A percentile compares a stretch with the other conserved stretches of the same genome.
Evolutionary conservation across 2,888 invertebrate genomes (phyloP).

Genomic region (Ormyrus thymus): DNA sequence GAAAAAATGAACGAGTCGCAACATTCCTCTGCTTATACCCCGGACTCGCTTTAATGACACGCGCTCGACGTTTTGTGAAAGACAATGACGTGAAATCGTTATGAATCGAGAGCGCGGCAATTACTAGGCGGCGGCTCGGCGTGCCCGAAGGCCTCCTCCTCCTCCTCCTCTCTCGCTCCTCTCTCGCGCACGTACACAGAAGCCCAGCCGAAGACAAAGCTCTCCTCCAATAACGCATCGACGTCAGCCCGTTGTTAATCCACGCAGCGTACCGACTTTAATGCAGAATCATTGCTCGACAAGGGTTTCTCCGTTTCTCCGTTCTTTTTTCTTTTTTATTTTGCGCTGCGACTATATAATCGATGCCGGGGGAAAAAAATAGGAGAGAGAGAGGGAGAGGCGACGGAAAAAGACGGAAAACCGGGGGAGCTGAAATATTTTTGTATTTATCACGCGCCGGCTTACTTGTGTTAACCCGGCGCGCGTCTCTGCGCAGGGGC

Average conservation of each 20-base stretch:
- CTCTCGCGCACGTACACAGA: conserved; percentile 36
- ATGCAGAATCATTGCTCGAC: conserved; percentile 44
- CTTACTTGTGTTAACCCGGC: conserved; percentile 62
- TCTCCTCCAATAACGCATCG: conserved; percentile 37
- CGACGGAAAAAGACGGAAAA: conserved; percentile 25
- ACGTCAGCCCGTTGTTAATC: conserved; percentile 44
- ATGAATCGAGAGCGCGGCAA: conserved; percentile 53
- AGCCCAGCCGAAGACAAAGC: conserved; percentile 46
- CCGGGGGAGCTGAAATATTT: conserved; percentile 62
- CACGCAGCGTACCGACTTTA: conserved; percentile 43
- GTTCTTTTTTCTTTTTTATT: conserved; percentile 1
- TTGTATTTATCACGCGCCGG: conserved; percentile 70
- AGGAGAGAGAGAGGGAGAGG: neutral
- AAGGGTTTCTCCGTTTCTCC: conserved; percentile 33
- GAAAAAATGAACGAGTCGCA: conserved; percentile 30
- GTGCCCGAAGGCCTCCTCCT: neutral
- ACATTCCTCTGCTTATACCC: conserved; percentile 23
- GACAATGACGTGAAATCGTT: conserved; percentile 56
- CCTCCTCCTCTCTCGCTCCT: neutral
- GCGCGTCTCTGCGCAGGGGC: conserved; percentile 12
- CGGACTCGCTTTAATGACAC: conserved; percentile 49
- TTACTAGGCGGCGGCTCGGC: conserved; percentile 32
- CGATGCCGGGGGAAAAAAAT: conserved; percentile 49
- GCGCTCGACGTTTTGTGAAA: conserved; percentile 44
- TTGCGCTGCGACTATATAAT: neutral